Percentiles rank a stretch among this genome's conserved stretches.
These are phyloP conservation scores for Phoxinus phoxinus DNA, from an alignment of 2,113 vertebrate genomes.

Conservation along the genomic window DNA sequence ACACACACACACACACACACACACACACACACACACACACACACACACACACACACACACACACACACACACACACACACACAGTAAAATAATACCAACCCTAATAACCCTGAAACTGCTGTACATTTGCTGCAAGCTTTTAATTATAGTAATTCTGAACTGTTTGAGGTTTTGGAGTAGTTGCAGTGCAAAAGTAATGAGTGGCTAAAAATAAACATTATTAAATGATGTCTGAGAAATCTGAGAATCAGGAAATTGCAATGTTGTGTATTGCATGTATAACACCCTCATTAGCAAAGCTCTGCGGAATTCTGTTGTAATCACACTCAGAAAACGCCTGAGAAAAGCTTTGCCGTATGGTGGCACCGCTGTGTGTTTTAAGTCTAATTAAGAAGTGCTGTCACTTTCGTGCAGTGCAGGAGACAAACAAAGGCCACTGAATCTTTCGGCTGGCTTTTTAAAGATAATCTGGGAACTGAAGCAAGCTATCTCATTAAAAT, in stretches of 20 bases:
- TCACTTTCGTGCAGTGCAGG: background rate
- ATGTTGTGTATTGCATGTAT: constrained; percentile 4
- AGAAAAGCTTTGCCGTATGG: background rate
- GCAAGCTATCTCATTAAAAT: background rate
- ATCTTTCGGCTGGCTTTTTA: background rate
- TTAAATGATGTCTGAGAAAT: background rate
- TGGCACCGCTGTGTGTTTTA: constrained; percentile 29
- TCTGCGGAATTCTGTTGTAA: constrained; percentile 32
- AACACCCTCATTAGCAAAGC: constrained; percentile 49
- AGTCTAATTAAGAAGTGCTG: constrained; percentile 32
- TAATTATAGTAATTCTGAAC: constrained; percentile 32
- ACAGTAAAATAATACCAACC: constrained; percentile 21
- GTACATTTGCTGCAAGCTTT: constrained; percentile 22
- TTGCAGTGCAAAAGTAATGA: constrained; percentile 43
- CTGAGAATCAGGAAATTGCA: constrained; percentile 6
- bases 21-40: too few species aligned
- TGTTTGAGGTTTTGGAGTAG: constrained; percentile 2
- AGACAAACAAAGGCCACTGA: constrained; percentile 22
- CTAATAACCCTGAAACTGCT: constrained; percentile 13
- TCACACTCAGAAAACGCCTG: constrained; percentile 3
- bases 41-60: too few species aligned
- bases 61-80: too few species aligned
- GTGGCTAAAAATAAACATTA: constrained; percentile 32
- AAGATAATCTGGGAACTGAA: background rate
- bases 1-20: too few species aligned